Base-by-base conservation (phyloP, 2,888 invertebrate genomes). In the Hyposoter dolosus region DNA sequence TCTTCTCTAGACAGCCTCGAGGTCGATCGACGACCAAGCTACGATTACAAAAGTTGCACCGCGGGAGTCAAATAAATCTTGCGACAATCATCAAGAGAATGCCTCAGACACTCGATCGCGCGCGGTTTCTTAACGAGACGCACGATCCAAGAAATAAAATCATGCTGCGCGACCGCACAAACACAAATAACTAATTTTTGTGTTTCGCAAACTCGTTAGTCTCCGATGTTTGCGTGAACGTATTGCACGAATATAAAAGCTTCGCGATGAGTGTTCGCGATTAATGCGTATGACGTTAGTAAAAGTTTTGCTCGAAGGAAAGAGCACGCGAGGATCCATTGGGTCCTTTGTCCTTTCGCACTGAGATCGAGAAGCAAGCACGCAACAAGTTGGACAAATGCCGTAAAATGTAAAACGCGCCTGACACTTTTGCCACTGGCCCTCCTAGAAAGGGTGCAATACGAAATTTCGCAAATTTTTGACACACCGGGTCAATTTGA, bases 131-230 rank as follows among this genome's bases (percentile, higher is more conserved):
- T 15, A 63, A 32, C 15, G 23, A 32, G 28, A 15, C 35, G 35
- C 53, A 19, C 19, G 19, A 53, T 19, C 53, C 53, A 10, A 7
- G 19, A 3, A 17, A 9, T 1, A 53, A 53, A 53, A 53, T 53
- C 19, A 53, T 53, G n/a, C 53, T 4, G 19, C 19, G 19, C 9
- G 53, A 19, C 19, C 19, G n/a, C 53, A 10, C 19, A 53, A 19
- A 53, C 19, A 53, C 9, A 53, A n/a, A 19, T 53, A 19, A 53
- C 53, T 4, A 53, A 53, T 53, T 19, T 53, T 28, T 63, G 35
- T 63, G 35, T 63, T 63, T 63, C 63, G 5, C 63, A 32, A 63
- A 32, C 63, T 63, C 63, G 63, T 63, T 63, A 32, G 63, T 32
- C 63, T 17, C 32, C 4, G 28, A 10, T 32, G 5, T 28, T 63